Evolutionary conservation across 2,113 vertebrate genomes (phyloP).

Genomic region (Menidia beryllina): DNA sequence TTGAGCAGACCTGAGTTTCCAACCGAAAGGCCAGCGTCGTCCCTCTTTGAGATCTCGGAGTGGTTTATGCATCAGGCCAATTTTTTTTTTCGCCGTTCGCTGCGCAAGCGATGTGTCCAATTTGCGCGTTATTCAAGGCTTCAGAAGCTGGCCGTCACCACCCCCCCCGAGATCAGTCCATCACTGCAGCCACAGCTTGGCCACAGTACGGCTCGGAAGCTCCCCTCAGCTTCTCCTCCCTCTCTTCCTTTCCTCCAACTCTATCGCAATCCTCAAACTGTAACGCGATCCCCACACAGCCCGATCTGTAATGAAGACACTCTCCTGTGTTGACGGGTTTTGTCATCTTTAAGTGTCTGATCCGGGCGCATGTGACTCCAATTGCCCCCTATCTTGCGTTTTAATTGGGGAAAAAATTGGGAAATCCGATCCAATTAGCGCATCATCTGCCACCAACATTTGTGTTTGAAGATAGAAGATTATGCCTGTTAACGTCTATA

Average conservation of each 20-base stretch:
- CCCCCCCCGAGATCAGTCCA: conserved; percentile 69
- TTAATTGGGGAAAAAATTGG: conserved; percentile 10
- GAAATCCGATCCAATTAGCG: conserved; percentile 41
- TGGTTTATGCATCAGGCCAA: conserved; percentile 43
- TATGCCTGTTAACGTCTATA: conserved; percentile 10
- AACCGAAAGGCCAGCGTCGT: conserved; percentile 43
- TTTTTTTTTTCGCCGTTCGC: conserved; percentile 47
- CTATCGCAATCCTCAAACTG: conserved; percentile 62
- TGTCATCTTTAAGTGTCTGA: conserved; percentile 76
- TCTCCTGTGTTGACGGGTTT: conserved; percentile 56
- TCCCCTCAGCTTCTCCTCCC: conserved; percentile 64
- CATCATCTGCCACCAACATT: conserved; percentile 8
- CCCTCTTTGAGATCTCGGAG: conserved; percentile 38
- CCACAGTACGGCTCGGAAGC: conserved; percentile 49
- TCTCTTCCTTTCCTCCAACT: conserved; percentile 69
- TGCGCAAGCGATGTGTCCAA: conserved; percentile 52
- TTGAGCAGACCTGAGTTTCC: conserved; percentile 71
- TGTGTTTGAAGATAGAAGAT: not conserved
- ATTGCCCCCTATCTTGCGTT: conserved; percentile 48
- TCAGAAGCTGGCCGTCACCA: conserved; percentile 26
- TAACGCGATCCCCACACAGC: conserved; percentile 61
- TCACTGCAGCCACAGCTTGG: conserved; percentile 54
- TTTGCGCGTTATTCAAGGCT: conserved; percentile 33
- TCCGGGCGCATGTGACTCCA: conserved; percentile 61
- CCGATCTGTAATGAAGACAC: conserved; percentile 67